Evolutionary conservation across 2,113 vertebrate genomes (phyloP).

Genomic region (Periophthalmodon schlosseri): DNA sequence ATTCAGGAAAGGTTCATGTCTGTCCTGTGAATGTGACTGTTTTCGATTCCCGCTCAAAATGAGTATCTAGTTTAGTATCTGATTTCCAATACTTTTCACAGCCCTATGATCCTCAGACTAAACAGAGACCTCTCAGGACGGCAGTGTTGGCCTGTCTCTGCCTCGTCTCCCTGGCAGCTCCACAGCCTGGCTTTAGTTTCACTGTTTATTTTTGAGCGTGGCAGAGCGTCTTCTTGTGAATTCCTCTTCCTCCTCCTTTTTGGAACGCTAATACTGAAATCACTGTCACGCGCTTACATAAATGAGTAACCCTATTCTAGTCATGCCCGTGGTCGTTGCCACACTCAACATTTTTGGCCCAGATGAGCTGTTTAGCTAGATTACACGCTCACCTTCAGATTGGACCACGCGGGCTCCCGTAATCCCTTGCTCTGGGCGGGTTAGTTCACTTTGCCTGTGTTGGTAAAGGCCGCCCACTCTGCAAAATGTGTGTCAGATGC

Average conservation of each 20-base stretch:
- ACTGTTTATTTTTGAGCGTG: constrained; percentile 5
- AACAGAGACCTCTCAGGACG: no score
- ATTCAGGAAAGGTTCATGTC: no score
- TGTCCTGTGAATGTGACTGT: no score
- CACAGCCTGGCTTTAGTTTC: neutral
- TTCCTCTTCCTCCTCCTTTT: neutral
- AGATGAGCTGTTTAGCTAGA: neutral
- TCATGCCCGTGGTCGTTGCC: neutral
- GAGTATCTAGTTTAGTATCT: no score
- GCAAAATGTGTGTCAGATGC: neutral
- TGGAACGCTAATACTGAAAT: neutral
- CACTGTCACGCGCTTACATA: neutral
- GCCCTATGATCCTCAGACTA: no score
- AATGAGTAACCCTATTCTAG: neutral
- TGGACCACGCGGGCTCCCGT: neutral
- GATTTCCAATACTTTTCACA: no score
- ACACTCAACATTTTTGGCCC: neutral
- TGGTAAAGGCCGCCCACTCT: neutral
- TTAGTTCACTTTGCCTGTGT: neutral
- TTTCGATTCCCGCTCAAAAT: no score
- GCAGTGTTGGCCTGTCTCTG: neutral
- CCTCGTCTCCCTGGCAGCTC: neutral
- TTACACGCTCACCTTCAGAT: constrained; percentile 6
- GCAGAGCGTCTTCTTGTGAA: neutral
- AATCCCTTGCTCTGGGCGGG: neutral